Conservation (phyloP, 2,888 invertebrate genomes). For the Leistus spinibarbis region DNA sequence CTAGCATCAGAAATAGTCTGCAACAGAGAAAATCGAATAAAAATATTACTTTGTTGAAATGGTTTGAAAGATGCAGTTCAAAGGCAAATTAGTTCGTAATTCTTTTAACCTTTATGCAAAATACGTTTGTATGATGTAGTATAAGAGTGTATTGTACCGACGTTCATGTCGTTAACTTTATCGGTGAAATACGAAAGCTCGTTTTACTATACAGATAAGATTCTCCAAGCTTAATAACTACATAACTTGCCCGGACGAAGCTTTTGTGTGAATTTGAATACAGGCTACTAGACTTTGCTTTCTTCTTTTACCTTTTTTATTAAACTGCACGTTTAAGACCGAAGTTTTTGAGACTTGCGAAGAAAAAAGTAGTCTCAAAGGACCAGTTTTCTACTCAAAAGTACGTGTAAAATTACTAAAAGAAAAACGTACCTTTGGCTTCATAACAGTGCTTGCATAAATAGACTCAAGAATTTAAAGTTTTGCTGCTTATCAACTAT, state of each 20-base stretch:
- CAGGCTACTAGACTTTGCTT: background rate
- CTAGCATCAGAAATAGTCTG: too few relatives aligned
- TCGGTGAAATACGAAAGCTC: constrained; percentile 19
- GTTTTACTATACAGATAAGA: constrained; percentile 14
- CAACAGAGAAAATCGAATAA: too few relatives aligned
- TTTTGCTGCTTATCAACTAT: too few relatives aligned
- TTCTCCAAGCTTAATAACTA: constrained; percentile 19
- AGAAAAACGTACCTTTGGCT: background rate
- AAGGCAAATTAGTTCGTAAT: too few relatives aligned
- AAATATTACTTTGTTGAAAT: too few relatives aligned
- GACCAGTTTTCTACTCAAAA: constrained; percentile 6
- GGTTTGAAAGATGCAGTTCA: too few relatives aligned
- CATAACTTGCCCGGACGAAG: constrained; percentile 11
- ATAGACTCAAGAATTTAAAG: background rate
- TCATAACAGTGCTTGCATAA: background rate
- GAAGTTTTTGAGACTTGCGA: background rate
- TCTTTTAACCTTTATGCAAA: background rate
- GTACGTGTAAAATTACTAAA: constrained; percentile 20
- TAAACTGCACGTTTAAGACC: constrained; percentile 15
- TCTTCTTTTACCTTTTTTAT: constrained; percentile 9
- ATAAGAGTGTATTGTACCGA: background rate
- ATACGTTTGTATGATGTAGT: background rate
- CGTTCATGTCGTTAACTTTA: constrained; percentile 16
- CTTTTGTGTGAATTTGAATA: constrained; percentile 18
- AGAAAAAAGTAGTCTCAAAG: constrained; percentile 9